Base-by-base conservation (phyloP, 2,113 vertebrate genomes). In the Ondatra zibethicus region DNA sequence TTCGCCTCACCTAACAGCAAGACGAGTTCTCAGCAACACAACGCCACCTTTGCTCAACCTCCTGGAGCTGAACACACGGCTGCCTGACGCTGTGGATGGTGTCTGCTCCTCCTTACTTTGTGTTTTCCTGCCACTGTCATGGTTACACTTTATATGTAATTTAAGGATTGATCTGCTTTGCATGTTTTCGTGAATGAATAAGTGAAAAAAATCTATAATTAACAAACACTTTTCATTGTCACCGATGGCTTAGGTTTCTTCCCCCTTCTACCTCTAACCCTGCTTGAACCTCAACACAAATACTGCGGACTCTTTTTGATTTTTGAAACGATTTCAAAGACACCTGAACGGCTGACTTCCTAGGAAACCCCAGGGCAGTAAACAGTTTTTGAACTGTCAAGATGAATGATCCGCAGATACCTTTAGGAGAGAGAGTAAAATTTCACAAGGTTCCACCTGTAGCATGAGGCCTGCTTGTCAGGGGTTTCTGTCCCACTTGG, bases 281-380 rank as follows among this genome's bases (percentile, higher is more conserved):
- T 89, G 8, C 23, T 88, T 93, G 61, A 86, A 52, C n/a, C 29
- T 33, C 39, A 95, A 73, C 36, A 21, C 63, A 93, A 76, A 52
- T 88, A 36, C 68, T 95, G 5, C 7, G 61, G 81, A 94, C 84
- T 77, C 68, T 72, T 89, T 92, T 86, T 33, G 47, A 31, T 81
- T 93, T 93, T 93, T 87, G 42, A 89, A 47, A 92, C 9, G 14
- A 94, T 93, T 94, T 93, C 84, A 94, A 94, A 96, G 70, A 50
- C 8, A 14, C 29, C 36, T 88, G 82, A 63, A 91, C 42, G 75
- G 78, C 52, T 96, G 91, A 92, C 47, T 95, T 87, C 82, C 31
- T 72, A 81, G 76, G 31, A 94, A 82, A 96, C 33, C 25, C 17
- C 76, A 89, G 78, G 87, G 63, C 73, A 87, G 42, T 87, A 91